phyloP scores from a whole-genome alignment of 1,140 invertebrate species.

The Camponotus pennsylvanicus region DNA sequence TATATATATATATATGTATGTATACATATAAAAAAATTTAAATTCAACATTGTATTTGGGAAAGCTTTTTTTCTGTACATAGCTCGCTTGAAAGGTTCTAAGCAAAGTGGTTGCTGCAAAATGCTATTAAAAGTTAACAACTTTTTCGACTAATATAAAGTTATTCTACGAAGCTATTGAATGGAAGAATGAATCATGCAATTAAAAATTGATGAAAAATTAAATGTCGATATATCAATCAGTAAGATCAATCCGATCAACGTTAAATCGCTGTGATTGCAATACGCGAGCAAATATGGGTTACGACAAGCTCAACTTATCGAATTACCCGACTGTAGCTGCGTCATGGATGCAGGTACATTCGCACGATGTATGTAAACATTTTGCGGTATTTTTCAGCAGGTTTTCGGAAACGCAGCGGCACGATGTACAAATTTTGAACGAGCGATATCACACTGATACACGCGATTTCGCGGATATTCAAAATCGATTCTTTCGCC shows the following conservation, averaged over 20 bases:
- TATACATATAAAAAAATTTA: background rate
- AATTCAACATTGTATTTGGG: background rate
- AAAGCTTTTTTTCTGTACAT: background rate
- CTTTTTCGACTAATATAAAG: slow-evolving; percentile 17
- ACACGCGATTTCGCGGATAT: slow-evolving; percentile 52
- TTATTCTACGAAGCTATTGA: background rate
- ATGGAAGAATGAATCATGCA: slow-evolving; percentile 15
- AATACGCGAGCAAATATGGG: background rate
- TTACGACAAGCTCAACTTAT: slow-evolving; percentile 5
- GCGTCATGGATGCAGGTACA: background rate
- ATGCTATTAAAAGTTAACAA: background rate
- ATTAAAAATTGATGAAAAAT: slow-evolving; percentile 35
- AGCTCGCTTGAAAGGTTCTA: background rate
- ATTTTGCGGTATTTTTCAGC: slow-evolving; percentile 14
- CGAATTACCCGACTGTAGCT: background rate
- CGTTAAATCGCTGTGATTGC: background rate
- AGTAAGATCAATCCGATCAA: slow-evolving; percentile 12
- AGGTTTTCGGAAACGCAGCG: background rate
- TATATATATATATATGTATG: slow-evolving; percentile 6
- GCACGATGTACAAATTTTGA: slow-evolving; percentile 11
- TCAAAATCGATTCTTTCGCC: slow-evolving; percentile 48
- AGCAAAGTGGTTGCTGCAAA: background rate
- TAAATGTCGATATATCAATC: slow-evolving; percentile 18
- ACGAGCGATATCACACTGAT: slow-evolving; percentile 11
- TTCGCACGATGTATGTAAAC: background rate